These are phyloP conservation scores for Bactericera cockerelli DNA, from an alignment of 1,140 invertebrate genomes.

Conservation along the genomic window DNA sequence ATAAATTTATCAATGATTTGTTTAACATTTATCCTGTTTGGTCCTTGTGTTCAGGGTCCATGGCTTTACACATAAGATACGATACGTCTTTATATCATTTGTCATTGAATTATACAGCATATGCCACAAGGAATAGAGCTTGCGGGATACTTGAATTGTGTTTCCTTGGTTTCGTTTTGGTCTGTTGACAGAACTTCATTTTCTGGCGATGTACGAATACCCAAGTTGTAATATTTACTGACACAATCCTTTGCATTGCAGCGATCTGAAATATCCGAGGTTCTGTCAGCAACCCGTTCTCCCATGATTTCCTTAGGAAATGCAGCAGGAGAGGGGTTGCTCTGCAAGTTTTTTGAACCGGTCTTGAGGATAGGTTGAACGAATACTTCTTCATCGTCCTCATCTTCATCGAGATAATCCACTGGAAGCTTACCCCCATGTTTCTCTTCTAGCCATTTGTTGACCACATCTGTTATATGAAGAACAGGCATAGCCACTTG, in stretches of 20 bases:
- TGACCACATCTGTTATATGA: not conserved
- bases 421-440: constrained; percentile 2
- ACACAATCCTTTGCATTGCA: not conserved
- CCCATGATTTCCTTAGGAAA: not conserved
- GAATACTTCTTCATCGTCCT: not conserved
- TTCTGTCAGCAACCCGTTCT: not conserved
- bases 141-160: not conserved
- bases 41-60: too few species aligned
- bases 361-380: not conserved
- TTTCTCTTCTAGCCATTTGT: not conserved
- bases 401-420: not conserved
- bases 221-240: not conserved
- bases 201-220: not conserved
- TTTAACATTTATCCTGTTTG: too few species aligned
- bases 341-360: constrained; percentile 3
- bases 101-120: constrained; percentile 6
- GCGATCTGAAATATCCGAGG: not conserved
- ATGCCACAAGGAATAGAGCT: not conserved
- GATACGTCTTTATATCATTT: too few species aligned
- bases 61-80: too few species aligned
- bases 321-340: constrained; percentile 7
- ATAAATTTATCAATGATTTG: too few species aligned
- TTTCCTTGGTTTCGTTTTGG: not conserved
- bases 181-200: not conserved
- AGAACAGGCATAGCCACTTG: not conserved